Percentiles rank a stretch among this genome's conserved stretches.
Evolutionary conservation across 2,888 invertebrate genomes (phyloP).

Genomic region (Hydraecia micacea): DNA sequence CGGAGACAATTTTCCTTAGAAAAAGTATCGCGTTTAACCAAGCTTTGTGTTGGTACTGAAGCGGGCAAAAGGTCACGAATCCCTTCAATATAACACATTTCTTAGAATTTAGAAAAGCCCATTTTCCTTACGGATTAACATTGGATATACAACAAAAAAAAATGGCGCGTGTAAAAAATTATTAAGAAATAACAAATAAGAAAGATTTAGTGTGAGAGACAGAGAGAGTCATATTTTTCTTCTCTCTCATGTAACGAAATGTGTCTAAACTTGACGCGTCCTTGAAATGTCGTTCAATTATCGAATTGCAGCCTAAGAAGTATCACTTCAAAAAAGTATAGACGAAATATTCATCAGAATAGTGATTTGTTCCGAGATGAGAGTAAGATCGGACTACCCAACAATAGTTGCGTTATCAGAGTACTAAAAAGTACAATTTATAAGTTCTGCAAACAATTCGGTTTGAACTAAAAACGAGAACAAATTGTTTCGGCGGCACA

Average conservation of each 20-base stretch:
- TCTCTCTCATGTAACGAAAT: neutral
- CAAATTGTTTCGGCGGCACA: conserved; percentile 71
- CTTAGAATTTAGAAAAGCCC: neutral
- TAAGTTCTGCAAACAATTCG: conserved; percentile 72
- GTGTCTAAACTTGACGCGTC: neutral
- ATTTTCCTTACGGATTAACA: neutral
- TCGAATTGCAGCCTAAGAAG: neutral
- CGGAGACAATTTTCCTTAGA: conserved; percentile 32
- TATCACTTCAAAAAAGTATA: neutral
- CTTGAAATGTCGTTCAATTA: neutral
- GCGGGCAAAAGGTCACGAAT: conserved; percentile 13
- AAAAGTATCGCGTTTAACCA: conserved; percentile 2
- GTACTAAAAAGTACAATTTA: conserved; percentile 53
- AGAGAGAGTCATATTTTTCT: neutral
- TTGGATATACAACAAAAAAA: neutral
- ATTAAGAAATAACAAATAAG: neutral
- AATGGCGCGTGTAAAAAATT: neutral
- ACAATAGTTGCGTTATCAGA: conserved; percentile 23
- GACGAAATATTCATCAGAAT: neutral
- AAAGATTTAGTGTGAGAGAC: neutral
- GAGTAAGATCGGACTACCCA: neutral
- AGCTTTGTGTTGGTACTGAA: conserved; percentile 7
- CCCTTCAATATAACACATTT: neutral
- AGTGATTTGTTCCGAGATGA: neutral
- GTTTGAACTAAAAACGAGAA: conserved; percentile 71